A percentile compares a stretch with the other conserved stretches of the same genome.
Evolutionary conservation across 2,888 invertebrate species (phyloP).

Genomic region (Parnassius glacialis): DNA sequence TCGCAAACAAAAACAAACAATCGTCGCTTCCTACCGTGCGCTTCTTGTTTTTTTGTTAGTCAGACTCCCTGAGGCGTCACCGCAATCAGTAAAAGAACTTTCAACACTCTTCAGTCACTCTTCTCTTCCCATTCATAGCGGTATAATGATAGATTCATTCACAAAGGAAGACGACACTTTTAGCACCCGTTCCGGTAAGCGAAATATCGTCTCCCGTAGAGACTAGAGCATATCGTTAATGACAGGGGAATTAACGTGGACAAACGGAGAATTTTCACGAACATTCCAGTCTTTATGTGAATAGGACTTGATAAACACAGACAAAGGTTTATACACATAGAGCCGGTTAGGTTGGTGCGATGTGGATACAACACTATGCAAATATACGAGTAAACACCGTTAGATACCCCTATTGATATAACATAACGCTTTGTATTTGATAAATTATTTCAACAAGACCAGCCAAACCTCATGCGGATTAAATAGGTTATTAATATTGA

Average conservation of each 20-base stretch:
- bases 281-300: conserved; percentile 60
- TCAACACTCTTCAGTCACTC: conserved; percentile 45
- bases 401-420: conserved; percentile 43
- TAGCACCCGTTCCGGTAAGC: conserved; percentile 44
- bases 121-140: conserved; percentile 27
- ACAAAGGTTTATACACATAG: conserved; percentile 51
- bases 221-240: conserved; percentile 37
- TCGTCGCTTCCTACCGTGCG: conserved; percentile 51
- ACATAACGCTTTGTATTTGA: conserved; percentile 32
- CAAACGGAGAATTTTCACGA: conserved; percentile 66
- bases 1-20: conserved; percentile 49
- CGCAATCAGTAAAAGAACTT: conserved; percentile 51
- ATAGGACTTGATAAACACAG: conserved; percentile 57
- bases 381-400: conserved; percentile 50
- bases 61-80: conserved; percentile 46
- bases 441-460: conserved; percentile 24
- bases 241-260: conserved; percentile 68
- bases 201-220: conserved; percentile 40
- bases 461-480: too few relatives aligned
- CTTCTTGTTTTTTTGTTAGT: conserved; percentile 51
- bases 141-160: conserved; percentile 18
- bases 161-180: conserved; percentile 36
- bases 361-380: conserved; percentile 49
- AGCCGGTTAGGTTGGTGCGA: conserved; percentile 45
- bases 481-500: too few relatives aligned